Evolutionary conservation across 2,888 invertebrate species (phyloP).

Genomic region (Adelognathus sp.): DNA sequence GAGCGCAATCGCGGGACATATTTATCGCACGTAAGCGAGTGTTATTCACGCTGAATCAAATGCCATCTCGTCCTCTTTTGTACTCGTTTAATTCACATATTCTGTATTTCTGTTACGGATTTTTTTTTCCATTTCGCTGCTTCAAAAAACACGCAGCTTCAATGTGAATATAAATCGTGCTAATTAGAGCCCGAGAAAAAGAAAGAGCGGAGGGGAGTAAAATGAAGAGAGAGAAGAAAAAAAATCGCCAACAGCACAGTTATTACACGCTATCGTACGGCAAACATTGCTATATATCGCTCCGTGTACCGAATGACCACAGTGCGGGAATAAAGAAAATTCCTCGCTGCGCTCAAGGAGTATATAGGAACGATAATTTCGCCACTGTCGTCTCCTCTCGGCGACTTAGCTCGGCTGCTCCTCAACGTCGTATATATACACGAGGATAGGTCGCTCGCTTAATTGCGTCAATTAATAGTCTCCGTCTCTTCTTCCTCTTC

Average conservation of each 20-base stretch:
- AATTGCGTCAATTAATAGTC: conserved; percentile 68
- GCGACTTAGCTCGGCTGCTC: conserved; percentile 24
- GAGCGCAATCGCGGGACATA: not conserved
- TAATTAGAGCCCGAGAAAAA: conserved; percentile 52
- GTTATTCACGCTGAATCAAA: conserved; percentile 13
- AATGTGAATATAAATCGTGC: conserved; percentile 62
- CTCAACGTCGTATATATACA: conserved; percentile 41
- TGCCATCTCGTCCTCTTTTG: conserved; percentile 20
- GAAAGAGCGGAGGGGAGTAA: not conserved
- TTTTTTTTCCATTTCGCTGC: conserved; percentile 1
- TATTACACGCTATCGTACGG: conserved; percentile 19
- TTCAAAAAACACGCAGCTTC: conserved; percentile 29
- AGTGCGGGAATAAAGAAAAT: conserved; percentile 45
- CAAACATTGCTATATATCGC: conserved; percentile 16
- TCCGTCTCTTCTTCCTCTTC: conserved; percentile 46
- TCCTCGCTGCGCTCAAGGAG: conserved; percentile 34
- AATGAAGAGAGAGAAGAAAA: not conserved
- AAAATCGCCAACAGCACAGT: conserved; percentile 17
- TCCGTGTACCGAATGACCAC: not conserved
- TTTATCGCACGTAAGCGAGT: not conserved
- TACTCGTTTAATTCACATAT: conserved; percentile 8
- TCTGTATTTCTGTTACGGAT: not conserved
- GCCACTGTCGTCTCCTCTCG: conserved; percentile 54
- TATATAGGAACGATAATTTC: conserved; percentile 60
- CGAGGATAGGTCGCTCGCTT: conserved; percentile 61